phyloP scores from a whole-genome alignment of 2,797 vertebrate species.

The Craterocephalus amniculus region DNA sequence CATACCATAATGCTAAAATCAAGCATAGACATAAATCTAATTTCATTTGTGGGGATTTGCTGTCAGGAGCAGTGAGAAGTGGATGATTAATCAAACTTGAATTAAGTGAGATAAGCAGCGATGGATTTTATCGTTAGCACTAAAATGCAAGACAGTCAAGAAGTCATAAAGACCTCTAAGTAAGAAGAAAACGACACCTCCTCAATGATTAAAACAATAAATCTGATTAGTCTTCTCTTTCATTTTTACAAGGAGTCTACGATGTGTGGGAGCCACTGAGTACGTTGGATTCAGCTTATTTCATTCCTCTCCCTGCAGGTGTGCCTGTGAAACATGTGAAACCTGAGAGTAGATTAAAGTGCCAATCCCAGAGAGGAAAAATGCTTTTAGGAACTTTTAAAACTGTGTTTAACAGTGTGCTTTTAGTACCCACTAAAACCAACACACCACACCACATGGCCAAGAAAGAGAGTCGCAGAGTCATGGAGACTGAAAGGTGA shows the following conservation, averaged over 20 bases:
- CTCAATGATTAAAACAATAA: constrained; percentile 81
- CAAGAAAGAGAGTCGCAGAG: constrained; percentile 46
- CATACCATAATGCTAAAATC: constrained; percentile 6
- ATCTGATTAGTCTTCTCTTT: constrained; percentile 75
- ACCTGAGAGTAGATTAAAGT: constrained; percentile 84
- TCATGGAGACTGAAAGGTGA: constrained; percentile 32
- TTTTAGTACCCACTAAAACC: constrained; percentile 85
- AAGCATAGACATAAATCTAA: not conserved
- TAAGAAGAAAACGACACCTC: constrained; percentile 64
- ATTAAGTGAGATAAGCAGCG: constrained; percentile 19
- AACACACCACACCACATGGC: constrained; percentile 72
- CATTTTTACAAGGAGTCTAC: constrained; percentile 77
- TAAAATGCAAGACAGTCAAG: constrained; percentile 34
- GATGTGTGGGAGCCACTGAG: constrained; percentile 66
- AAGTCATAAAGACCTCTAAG: constrained; percentile 56
- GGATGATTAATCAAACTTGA: constrained; percentile 11
- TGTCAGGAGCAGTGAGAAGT: constrained; percentile 24
- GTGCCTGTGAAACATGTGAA: constrained; percentile 75
- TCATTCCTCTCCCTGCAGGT: constrained; percentile 76
- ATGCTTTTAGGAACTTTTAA: constrained; percentile 87
- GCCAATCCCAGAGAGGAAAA: constrained; percentile 79
- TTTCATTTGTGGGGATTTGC: constrained; percentile 12
- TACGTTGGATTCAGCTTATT: constrained; percentile 45
- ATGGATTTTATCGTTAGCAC: constrained; percentile 38
- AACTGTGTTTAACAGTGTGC: constrained; percentile 83